These are phyloP conservation scores for Sebastes schlegelii DNA, from an alignment of 2,113 vertebrate species.

Conservation along the genomic window DNA sequence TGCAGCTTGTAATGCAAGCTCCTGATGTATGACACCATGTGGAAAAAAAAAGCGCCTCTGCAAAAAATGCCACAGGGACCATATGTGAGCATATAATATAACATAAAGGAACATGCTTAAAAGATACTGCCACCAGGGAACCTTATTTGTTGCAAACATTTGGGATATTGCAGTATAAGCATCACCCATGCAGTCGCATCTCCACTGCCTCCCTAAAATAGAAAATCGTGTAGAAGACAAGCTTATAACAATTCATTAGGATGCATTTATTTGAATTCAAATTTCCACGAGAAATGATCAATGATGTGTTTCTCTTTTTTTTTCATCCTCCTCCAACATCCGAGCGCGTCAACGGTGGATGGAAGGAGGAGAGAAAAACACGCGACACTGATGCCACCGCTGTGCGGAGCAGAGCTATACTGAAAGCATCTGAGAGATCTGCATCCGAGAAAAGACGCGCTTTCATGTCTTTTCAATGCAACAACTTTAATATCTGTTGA, in stretches of 20 bases:
- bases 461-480: constrained; percentile 6
- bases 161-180: constrained; percentile 18
- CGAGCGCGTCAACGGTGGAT: constrained; percentile 29
- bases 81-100: background rate
- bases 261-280: background rate
- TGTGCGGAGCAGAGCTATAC: constrained; percentile 11
- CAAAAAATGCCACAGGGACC: constrained; percentile 12
- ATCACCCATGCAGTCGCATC: background rate
- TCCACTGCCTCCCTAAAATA: background rate
- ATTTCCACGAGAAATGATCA: background rate
- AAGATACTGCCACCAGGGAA: background rate
- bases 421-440: constrained; percentile 7
- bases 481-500: constrained; percentile 68
- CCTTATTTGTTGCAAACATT: constrained; percentile 5
- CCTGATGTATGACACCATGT: constrained; percentile 21
- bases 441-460: constrained; percentile 8
- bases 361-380: constrained; percentile 5
- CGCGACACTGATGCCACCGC: constrained; percentile 52
- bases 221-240: background rate
- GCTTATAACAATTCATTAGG: background rate
- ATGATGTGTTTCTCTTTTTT: background rate
- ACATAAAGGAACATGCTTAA: background rate
- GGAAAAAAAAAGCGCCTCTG: constrained; percentile 6
- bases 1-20: constrained; percentile 32
- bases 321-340: constrained; percentile 4